Evolutionary conservation across 2,888 invertebrate genomes (phyloP).

Genomic region (Polymixis flavicincta): DNA sequence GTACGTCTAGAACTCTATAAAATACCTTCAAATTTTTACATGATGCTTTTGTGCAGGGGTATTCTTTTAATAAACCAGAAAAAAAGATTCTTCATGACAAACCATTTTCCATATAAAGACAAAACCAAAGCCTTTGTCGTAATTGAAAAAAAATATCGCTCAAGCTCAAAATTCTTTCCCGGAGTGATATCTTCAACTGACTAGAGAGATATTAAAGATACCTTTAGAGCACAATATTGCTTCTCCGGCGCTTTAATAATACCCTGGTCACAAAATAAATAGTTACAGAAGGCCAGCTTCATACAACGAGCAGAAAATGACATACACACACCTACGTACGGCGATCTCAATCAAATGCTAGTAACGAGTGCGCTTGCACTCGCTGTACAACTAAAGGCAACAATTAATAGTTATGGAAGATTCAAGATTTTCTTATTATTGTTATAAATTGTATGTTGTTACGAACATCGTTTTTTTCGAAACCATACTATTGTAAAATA

Average conservation of each 20-base stretch:
- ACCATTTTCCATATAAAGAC: conserved; percentile 28
- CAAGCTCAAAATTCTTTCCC: conserved; percentile 23
- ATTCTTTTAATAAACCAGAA: neutral
- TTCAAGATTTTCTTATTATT: neutral
- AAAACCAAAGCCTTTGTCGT: conserved; percentile 22
- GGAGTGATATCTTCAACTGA: conserved; percentile 42
- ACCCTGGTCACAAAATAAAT: neutral
- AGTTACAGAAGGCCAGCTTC: conserved; percentile 20
- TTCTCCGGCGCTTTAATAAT: conserved; percentile 45
- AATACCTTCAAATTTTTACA: neutral
- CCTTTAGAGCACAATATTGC: conserved; percentile 50
- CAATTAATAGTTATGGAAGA: neutral
- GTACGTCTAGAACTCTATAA: neutral
- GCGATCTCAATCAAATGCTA: neutral
- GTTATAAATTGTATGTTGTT: neutral
- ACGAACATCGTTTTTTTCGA: neutral
- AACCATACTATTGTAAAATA: neutral
- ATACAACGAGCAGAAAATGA: too few relatives aligned
- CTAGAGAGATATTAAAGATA: conserved; percentile 49
- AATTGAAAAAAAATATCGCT: conserved; percentile 33
- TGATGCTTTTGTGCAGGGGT: neutral
- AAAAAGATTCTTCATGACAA: neutral
- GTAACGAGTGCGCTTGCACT: neutral
- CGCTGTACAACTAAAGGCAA: neutral
- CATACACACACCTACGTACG: neutral